phyloP scores from a whole-genome alignment of 1,140 invertebrate species.

The Vanessa tameamea region DNA sequence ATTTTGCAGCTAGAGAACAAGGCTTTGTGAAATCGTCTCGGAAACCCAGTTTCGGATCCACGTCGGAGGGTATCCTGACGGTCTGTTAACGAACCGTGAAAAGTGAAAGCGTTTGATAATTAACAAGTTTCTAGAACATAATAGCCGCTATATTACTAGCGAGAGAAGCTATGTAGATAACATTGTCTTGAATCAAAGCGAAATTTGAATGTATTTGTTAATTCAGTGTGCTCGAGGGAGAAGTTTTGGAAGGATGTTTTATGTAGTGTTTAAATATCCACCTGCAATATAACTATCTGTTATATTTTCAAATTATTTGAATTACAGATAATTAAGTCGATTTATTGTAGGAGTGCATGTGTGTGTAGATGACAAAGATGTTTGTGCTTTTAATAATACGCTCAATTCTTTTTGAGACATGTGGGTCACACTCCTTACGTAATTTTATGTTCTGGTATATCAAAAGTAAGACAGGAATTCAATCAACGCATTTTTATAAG shows the following conservation, averaged over 20 bases:
- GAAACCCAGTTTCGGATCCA: conserved; percentile 38
- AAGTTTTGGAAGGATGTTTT: not conserved
- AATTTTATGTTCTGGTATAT: no score
- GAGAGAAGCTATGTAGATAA: not conserved
- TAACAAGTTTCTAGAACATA: conserved; percentile 35
- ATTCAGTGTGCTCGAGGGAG: not conserved
- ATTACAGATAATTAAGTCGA: no score
- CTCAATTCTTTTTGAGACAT: no score
- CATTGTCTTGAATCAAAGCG: conserved; percentile 11
- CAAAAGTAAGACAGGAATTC: no score
- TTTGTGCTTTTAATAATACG: no score
- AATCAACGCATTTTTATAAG: no score
- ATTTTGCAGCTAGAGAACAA: conserved; percentile 13
- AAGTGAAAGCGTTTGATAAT: conserved; percentile 54
- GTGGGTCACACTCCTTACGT: no score
- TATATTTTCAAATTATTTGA: no score
- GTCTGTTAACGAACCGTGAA: conserved; percentile 49
- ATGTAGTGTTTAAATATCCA: not conserved
- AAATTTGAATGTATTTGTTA: conserved; percentile 10
- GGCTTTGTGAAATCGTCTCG: conserved; percentile 44
- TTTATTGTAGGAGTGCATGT: no score
- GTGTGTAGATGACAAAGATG: no score
- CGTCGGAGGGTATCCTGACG: conserved; percentile 40
- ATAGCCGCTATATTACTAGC: conserved; percentile 21
- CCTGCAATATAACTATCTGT: not conserved